phyloP scores from a whole-genome alignment of 2,888 invertebrate genomes.

The Apodemia duryi region DNA sequence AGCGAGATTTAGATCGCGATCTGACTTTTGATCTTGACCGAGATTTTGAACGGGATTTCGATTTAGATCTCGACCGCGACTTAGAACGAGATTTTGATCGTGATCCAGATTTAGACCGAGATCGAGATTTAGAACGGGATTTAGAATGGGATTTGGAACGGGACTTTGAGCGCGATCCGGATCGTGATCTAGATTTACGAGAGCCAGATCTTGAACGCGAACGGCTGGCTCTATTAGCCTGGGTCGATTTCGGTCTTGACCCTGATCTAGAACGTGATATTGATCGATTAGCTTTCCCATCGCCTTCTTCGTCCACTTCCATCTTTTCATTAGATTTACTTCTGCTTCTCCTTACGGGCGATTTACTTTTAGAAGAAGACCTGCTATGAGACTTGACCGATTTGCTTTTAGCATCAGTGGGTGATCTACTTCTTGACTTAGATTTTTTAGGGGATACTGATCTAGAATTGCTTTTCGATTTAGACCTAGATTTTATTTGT shows the following conservation, averaged over 20 bases:
- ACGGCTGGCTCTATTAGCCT: constrained; percentile 39
- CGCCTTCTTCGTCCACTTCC: constrained; percentile 38
- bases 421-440: constrained; percentile 33
- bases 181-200: constrained; percentile 33
- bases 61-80: constrained; percentile 33
- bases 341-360: constrained; percentile 31
- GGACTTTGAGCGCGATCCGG: constrained; percentile 29
- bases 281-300: constrained; percentile 17
- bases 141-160: constrained; percentile 30
- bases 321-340: constrained; percentile 39
- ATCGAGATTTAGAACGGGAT: constrained; percentile 20
- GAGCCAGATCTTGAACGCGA: constrained; percentile 32
- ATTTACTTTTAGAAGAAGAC: constrained; percentile 36
- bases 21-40: constrained; percentile 26
- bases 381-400: constrained; percentile 31
- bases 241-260: constrained; percentile 20
- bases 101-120: constrained; percentile 30
- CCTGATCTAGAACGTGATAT: constrained; percentile 22
- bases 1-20: constrained; percentile 36
- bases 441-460: constrained; percentile 36
- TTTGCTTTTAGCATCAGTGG: constrained; percentile 27
- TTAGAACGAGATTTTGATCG: constrained; percentile 26
- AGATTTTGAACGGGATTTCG: constrained; percentile 34
- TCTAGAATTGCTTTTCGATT: constrained; percentile 31
- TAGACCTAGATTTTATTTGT: constrained; percentile 19